Conservation (phyloP, 2,113 vertebrate species). For the Sceloporus tristichus region DNA sequence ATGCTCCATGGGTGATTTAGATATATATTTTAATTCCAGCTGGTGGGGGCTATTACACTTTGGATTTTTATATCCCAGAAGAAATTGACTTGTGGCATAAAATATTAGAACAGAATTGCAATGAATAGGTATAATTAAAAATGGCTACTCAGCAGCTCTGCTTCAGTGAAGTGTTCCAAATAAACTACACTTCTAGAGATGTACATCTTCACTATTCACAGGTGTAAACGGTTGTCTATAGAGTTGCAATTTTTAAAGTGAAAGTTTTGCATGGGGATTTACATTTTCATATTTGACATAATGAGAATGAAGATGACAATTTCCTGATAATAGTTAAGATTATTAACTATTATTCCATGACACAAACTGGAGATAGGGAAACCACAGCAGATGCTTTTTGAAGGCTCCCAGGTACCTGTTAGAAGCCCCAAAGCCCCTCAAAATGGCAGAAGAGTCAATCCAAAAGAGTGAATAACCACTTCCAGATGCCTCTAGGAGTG, state of each 20-base stretch:
- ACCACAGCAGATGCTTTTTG: background rate
- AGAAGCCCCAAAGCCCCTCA: too few relatives aligned
- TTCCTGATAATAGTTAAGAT: background rate
- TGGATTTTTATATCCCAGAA: constrained; percentile 62
- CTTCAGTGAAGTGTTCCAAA: constrained; percentile 71
- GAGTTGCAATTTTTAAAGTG: background rate
- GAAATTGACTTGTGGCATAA: constrained; percentile 68
- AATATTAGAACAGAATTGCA: constrained; percentile 67
- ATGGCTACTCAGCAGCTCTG: constrained; percentile 69
- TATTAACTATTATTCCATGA: background rate
- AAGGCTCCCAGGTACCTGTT: too few relatives aligned
- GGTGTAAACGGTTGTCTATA: too few relatives aligned
- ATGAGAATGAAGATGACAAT: background rate
- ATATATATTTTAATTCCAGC: constrained; percentile 62
- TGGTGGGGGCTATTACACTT: constrained; percentile 54
- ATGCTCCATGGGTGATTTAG: constrained; percentile 48
- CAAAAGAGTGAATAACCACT: too few relatives aligned
- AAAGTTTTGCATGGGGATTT: background rate
- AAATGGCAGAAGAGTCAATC: too few relatives aligned
- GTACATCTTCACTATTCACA: background rate
- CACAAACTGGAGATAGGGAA: background rate
- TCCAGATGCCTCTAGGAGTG: too few relatives aligned
- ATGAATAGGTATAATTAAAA: constrained; percentile 80
- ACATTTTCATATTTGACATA: background rate
- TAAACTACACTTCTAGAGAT: constrained; percentile 43